Evolutionary conservation across 2,888 invertebrate species (phyloP).

Genomic region (Ligdia adustata): DNA sequence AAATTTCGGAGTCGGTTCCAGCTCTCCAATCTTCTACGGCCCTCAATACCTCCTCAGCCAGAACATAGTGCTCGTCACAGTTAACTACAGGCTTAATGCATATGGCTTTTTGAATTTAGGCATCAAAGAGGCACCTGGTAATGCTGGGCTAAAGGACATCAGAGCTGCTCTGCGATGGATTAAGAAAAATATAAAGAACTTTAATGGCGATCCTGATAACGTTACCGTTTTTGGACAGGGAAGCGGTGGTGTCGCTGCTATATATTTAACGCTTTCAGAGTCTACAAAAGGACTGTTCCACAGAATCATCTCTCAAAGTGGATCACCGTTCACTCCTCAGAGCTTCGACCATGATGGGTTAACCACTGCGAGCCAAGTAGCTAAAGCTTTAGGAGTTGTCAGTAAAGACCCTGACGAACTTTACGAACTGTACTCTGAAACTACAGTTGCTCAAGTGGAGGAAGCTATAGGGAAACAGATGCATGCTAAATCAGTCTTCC

Average conservation of each 20-base stretch:
- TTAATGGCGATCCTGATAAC: constrained; percentile 70
- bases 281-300: constrained; percentile 71
- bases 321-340: constrained; percentile 63
- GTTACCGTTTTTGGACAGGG: constrained; percentile 77
- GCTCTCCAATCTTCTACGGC: constrained; percentile 68
- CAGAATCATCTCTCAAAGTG: constrained; percentile 71
- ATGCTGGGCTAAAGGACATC: constrained; percentile 77
- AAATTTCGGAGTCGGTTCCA: constrained; percentile 73
- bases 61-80: constrained; percentile 70
- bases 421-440: constrained; percentile 56
- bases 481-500: constrained; percentile 68
- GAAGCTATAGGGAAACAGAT: constrained; percentile 74
- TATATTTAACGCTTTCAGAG: constrained; percentile 68
- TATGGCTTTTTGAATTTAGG: constrained; percentile 76
- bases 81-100: constrained; percentile 78
- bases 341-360: constrained; percentile 64
- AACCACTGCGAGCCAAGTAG: constrained; percentile 66
- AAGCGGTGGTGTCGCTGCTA: constrained; percentile 69
- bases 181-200: constrained; percentile 62
- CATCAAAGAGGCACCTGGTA: constrained; percentile 70
- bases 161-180: constrained; percentile 76
- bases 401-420: constrained; percentile 58
- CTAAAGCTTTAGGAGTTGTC: constrained; percentile 63
- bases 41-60: constrained; percentile 75
- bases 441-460: constrained; percentile 57